Percentiles rank a stretch among this genome's conserved stretches.
Conservation (phyloP, 2,888 invertebrate genomes). For the Folsomia candida region DNA sequence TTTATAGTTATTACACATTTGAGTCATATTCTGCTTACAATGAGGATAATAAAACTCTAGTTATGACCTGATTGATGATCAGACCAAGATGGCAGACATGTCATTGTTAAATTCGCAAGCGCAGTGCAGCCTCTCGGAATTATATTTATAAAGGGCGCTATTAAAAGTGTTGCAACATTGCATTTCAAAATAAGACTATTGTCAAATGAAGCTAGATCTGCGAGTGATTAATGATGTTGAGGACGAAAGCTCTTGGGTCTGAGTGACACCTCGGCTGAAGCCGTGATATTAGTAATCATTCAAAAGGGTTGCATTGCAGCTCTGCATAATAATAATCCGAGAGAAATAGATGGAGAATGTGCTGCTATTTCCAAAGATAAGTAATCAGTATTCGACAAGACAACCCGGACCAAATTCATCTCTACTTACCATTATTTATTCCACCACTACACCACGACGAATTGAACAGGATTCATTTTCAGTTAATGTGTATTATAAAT, state of each 20-base stretch:
- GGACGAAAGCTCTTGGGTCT: background rate
- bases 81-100: background rate
- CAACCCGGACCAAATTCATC: no score
- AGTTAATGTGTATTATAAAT: no score
- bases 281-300: background rate
- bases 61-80: conserved; percentile 1
- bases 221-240: background rate
- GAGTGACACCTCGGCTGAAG: background rate
- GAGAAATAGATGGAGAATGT: no score
- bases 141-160: conserved; percentile 1
- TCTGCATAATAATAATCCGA: background rate
- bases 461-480: no score
- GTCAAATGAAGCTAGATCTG: background rate
- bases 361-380: no score
- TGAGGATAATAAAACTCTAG: background rate
- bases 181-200: conserved; percentile 1
- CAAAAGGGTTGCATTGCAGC: background rate
- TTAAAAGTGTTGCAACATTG: background rate
- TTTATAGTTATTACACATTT: background rate
- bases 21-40: background rate
- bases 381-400: background rate
- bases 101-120: background rate
- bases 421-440: no score
- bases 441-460: no score
- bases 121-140: background rate